Evolutionary conservation across 2,113 vertebrate species (phyloP).

Genomic region (Pongo abelii): DNA sequence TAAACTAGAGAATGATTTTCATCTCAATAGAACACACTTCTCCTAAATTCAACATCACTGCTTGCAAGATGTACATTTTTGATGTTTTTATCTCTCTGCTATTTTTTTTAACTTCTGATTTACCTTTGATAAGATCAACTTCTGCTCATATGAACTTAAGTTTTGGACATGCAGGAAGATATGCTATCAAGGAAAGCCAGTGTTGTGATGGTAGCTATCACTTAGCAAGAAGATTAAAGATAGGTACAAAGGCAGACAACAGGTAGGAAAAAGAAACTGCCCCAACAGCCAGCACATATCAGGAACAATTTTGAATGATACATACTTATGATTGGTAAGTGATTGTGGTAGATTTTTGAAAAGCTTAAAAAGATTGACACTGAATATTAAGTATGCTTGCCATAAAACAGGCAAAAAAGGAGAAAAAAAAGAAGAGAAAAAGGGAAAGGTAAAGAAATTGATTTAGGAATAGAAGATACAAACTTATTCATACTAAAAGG

Average conservation of each 20-base stretch:
- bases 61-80: constrained; percentile 65
- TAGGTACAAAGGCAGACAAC: constrained; percentile 72
- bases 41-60: constrained; percentile 62
- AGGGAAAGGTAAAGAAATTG: constrained; percentile 3
- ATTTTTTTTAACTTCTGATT: constrained; percentile 77
- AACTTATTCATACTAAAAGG: constrained; percentile 50
- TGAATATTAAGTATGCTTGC: constrained; percentile 40
- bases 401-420: constrained; percentile 54
- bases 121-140: constrained; percentile 79
- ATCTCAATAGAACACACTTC: constrained; percentile 76
- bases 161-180: constrained; percentile 77
- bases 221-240: constrained; percentile 82
- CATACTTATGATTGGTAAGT: constrained; percentile 36
- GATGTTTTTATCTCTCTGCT: constrained; percentile 13
- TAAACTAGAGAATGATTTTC: constrained; percentile 77
- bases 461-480: constrained; percentile 49
- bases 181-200: constrained; percentile 82
- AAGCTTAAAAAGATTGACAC: constrained; percentile 47
- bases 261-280: constrained; percentile 74
- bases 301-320: constrained; percentile 53
- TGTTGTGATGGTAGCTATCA: constrained; percentile 73
- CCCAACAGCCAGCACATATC: constrained; percentile 46
- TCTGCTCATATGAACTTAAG: constrained; percentile 79
- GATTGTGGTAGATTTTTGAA: constrained; percentile 50
- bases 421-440: constrained; percentile 52